Evolutionary conservation across 2,888 invertebrate species (phyloP).

Genomic region (Sinotaia quadrata): DNA sequence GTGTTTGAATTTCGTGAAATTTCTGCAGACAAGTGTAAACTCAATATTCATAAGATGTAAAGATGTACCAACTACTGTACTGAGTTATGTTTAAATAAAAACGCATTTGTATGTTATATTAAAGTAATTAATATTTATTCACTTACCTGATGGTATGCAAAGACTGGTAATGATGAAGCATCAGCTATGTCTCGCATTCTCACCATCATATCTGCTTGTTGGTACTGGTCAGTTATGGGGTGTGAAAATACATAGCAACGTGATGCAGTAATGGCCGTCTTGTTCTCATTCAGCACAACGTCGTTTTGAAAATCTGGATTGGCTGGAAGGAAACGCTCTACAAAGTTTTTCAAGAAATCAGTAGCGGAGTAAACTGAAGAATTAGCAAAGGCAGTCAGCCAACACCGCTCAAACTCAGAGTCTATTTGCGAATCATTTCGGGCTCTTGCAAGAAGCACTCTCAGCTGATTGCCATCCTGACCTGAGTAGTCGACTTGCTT

Average conservation of each 20-base stretch:
- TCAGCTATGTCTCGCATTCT: conserved; percentile 51
- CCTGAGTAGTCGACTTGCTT: conserved; percentile 32
- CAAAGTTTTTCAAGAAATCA: neutral
- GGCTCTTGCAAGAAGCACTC: conserved; percentile 14
- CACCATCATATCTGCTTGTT: conserved; percentile 52
- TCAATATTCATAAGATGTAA: too few species aligned
- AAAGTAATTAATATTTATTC: too few species aligned
- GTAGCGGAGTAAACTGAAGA: conserved; percentile 24
- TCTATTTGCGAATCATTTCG: conserved; percentile 18
- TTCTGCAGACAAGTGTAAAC: too few species aligned
- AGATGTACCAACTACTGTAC: too few species aligned
- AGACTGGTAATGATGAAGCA: conserved; percentile 43
- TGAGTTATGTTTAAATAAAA: too few species aligned
- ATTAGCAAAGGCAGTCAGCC: conserved; percentile 28
- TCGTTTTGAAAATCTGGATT: conserved; percentile 32
- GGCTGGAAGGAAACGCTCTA: conserved; percentile 23
- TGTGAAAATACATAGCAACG: conserved; percentile 30
- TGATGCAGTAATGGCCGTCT: conserved; percentile 81
- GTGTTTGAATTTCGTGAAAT: too few species aligned
- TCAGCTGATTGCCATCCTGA: neutral
- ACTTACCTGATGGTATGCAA: conserved; percentile 41
- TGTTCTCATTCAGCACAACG: conserved; percentile 36
- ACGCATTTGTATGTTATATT: too few species aligned
- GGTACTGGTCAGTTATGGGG: conserved; percentile 84
- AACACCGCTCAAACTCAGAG: conserved; percentile 29